Base-by-base conservation (phyloP, 1,140 invertebrate genomes). In the Bombus picipes region DNA sequence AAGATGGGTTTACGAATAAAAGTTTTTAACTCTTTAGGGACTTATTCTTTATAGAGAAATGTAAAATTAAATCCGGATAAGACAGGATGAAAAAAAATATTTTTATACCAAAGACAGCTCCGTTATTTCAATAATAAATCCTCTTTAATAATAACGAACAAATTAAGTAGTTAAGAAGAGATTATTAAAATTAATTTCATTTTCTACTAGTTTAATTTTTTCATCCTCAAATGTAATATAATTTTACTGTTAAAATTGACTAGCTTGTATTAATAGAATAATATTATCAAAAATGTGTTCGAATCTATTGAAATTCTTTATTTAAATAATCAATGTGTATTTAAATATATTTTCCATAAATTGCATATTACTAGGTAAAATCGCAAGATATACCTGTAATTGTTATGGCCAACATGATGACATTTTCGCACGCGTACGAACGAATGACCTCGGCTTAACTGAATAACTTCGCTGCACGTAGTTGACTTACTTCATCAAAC, bases 381-480 rank as follows among this genome's bases (percentile, higher is more conserved):
- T 18, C 25, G 12, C 39, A 62, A 34, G 8, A 43, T 81, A 73
- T n/a, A 8, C 6, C 28, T 3, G 47, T 12, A n/a, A 81, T 57
- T 75, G 66, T 47, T 28, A 37, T 47, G 9, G 18, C 32, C 15
- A 18, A 8, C 32, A 9, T 75, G 66, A 82, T 65, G 28, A 41
- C 57, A 41, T 75, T 65, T 75, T 75, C 3, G 53, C 81, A 82
- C 41, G 81, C 72, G 81, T 59, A 18, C 41, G 32, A n/a, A 18
- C 41, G 39, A n/a, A n/a, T 22, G 53, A 34, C 13, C 53, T 13
- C 15, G 10, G 73, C 39, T 53, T 57, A 75, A 59, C 32, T 53
- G 66, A 47, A 74, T 75, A 47, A 74, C 57, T 62, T 68, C 28
- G 10, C 34, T 25, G 62, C 43, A 65, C 39, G 59, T 78, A 57